Evolutionary conservation across 2,113 vertebrate genomes (phyloP), one percentile per base, ranked within the genome.

Genomic region (Apteryx mantelli): DNA sequence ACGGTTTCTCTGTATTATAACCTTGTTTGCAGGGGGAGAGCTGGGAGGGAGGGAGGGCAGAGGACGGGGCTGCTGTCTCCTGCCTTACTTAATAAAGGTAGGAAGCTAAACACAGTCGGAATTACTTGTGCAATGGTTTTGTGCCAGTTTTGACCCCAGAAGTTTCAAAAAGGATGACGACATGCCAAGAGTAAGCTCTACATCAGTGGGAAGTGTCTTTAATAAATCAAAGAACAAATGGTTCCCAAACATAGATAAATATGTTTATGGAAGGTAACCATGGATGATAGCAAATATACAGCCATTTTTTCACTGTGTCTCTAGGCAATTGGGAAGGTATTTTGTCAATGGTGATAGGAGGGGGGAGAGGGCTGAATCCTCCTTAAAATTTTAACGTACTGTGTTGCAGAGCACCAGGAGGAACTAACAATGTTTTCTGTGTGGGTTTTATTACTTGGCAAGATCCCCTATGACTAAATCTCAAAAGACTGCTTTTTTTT

Each of bases 121-220:
- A 80, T 95, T 92, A 88, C 89, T 89, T 96, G 68, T 91, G 87
- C 93, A 92, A 76, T 78, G 36, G 42, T 91, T 97, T 97, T 92
- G 74, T 96, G 93, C 93, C 92, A 68, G 16, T 64, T 93, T 95
- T 95, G 81, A 96, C 88, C 79, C 81, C 69, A 65, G 61, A 88
- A 80, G 17, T 40, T 79, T 95, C 74, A 80, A 93, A 84, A 46
- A 58, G 84, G 65, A 38, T 86, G 69, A 65, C 80, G 40, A 81
- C 88, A 60, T 91, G 85, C 66, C 44, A 68, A 70, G 69, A 88
- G 6, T 40, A 58, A 85, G 73, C 34, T 71, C 42, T 58, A 16
- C 22, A n/a, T 48, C 61, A 66, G 60, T 82, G 87, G 86, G 76
- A 92, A 92, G 22, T 0, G 1, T 69, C 55, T 58, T 77, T 69